A percentile compares a stretch with the other conserved stretches of the same genome.
These are phyloP conservation scores for Planococcus citri DNA, from an alignment of 1,140 invertebrate genomes.

Conservation along the genomic window DNA sequence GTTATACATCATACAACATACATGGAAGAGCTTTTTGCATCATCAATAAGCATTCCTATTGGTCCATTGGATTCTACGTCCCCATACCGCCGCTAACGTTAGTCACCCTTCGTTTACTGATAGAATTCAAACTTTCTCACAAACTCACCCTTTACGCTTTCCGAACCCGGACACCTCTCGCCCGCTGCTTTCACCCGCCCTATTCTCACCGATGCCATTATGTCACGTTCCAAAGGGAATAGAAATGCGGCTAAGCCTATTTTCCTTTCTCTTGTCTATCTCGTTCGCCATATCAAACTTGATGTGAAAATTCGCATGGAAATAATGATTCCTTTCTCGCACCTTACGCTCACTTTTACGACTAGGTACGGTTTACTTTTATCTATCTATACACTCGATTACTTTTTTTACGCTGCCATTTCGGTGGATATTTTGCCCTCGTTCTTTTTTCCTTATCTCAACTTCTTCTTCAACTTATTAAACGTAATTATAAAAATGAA, in stretches of 20 bases:
- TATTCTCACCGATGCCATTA: slow-evolving; percentile 18
- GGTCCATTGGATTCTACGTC: slow-evolving; percentile 14
- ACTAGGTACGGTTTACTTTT: no score
- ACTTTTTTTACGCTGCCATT: neutral
- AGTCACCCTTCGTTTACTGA: slow-evolving; percentile 19
- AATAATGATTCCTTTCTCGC: neutral
- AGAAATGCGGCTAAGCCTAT: slow-evolving; percentile 19
- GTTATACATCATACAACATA: slow-evolving; percentile 18
- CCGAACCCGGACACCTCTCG: slow-evolving; percentile 1
- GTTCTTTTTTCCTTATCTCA: neutral
- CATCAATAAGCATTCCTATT: slow-evolving; percentile 20
- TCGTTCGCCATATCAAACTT: neutral
- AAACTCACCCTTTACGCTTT: slow-evolving; percentile 17
- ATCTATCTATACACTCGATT: neutral
- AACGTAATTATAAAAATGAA: slow-evolving; percentile 2
- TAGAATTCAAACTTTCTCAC: slow-evolving; percentile 15
- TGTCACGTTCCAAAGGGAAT: slow-evolving; percentile 20
- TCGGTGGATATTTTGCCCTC: neutral
- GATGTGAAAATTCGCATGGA: neutral
- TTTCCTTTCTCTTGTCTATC: slow-evolving; percentile 18
- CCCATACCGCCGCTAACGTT: slow-evolving; percentile 15
- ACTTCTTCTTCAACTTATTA: neutral
- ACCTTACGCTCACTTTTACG: neutral
- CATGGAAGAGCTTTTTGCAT: slow-evolving; percentile 20
- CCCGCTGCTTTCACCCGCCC: neutral